Percentiles rank a stretch among this genome's conserved stretches.
These are phyloP conservation scores for Aeoliscus strigatus DNA, from an alignment of 2,797 vertebrate species.

Conservation along the genomic window DNA sequence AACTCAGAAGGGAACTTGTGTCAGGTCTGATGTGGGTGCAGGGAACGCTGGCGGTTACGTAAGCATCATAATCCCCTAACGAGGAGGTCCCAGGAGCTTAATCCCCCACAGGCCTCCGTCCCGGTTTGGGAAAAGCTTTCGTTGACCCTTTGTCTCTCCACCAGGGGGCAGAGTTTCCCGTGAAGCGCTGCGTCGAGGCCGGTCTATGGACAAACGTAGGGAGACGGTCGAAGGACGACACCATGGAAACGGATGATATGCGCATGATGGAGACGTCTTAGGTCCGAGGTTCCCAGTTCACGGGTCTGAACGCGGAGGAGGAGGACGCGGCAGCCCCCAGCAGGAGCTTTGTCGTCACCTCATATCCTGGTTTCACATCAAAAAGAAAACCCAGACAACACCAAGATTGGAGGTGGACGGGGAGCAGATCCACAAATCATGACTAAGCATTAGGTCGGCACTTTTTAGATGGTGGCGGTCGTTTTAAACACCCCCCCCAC, in stretches of 20 bases:
- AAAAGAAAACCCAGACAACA: too few relatives aligned
- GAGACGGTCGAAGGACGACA: constrained; percentile 81
- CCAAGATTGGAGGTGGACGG: too few relatives aligned
- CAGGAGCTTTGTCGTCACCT: too few relatives aligned
- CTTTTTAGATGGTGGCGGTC: too few relatives aligned
- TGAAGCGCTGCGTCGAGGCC: constrained; percentile 77
- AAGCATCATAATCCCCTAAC: constrained; percentile 32
- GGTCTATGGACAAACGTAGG: constrained; percentile 76
- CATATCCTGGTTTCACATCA: too few relatives aligned
- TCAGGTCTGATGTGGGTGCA: constrained; percentile 3
- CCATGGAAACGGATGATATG: constrained; percentile 82
- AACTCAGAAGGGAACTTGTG: background rate
- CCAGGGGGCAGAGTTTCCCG: constrained; percentile 77
- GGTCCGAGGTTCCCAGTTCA: too few relatives aligned
- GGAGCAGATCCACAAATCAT: too few relatives aligned
- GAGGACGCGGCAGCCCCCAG: too few relatives aligned
- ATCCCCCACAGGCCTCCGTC: constrained; percentile 2
- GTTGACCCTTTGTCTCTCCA: constrained; percentile 12
- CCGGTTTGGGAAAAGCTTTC: constrained; percentile 4
- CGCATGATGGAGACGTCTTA: constrained; percentile 95
- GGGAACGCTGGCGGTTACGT: constrained; percentile 17
- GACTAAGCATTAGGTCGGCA: too few relatives aligned
- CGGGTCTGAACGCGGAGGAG: too few relatives aligned
- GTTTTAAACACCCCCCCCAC: too few relatives aligned
- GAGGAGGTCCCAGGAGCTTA: constrained; percentile 8